Evolutionary conservation across 1,140 invertebrate genomes (phyloP), one percentile per base, ranked within the genome.

Genomic region (Planococcus citri): DNA sequence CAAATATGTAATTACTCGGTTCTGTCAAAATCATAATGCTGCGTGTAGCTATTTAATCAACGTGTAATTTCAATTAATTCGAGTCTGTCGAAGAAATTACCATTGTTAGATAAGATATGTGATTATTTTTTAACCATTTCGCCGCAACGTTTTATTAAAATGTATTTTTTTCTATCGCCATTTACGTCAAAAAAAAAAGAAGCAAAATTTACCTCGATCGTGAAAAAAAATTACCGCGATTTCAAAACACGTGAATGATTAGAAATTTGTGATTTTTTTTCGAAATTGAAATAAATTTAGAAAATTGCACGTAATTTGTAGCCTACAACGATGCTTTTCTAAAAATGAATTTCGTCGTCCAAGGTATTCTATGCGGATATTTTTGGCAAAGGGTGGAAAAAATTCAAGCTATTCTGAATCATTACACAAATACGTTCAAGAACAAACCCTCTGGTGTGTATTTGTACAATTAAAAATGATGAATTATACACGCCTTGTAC

Each of bases 61-160:
- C 41, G n/a, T 51, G n/a, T 51, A 51, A 51, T 51, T 51, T 51
- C 41, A 51, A 51, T 51, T 51, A 51, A 51, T 51, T 51, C n/a
- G 17, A 51, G 2, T 17, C 41, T 33, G 17, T 37, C 33, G 41
- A 51, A 51, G 17, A 51, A 51, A 51, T 51, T 51, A 6, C 4
- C n/a, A 51, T 51, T 51, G 17, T 51, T 6, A 51, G 41, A 17
- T 51, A 33, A 51, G 41, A 14, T 51, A 51, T 51, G n/a, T 51
- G 6, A 51, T 51, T 51, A 51, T 51, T 33, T 33, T 33, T 17
- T 20, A 6, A 17, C 41, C n/a, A 51, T 9, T 51, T 51, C 17
- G 3, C 3, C 17, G 6, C 4, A 51, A 51, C 41, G 41, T 51
- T 51, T 51, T 51, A 51, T 51, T 51, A 51, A 51, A 51, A 51